Evolutionary conservation across 2,888 invertebrate species (phyloP).

Genomic region (Chymomyza amoena): DNA sequence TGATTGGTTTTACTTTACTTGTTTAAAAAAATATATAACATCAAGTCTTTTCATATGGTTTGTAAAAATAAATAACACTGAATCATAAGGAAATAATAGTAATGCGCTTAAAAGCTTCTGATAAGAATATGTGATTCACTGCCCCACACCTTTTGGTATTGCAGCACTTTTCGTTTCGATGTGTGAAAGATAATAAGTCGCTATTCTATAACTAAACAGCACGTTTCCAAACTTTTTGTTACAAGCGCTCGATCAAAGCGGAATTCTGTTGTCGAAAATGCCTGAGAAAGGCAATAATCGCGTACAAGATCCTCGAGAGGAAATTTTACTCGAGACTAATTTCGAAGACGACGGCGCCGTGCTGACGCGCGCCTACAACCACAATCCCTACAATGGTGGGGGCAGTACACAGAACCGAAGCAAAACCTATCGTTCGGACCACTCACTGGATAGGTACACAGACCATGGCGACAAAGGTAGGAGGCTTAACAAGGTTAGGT

Average conservation of each 20-base stretch:
- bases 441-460: conserved; percentile 78
- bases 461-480: conserved; percentile 76
- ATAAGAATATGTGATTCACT: background rate
- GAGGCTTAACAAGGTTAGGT: conserved; percentile 17
- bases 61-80: too few relatives aligned
- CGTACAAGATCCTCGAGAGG: conserved; percentile 78
- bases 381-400: conserved; percentile 65
- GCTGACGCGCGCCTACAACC: conserved; percentile 78
- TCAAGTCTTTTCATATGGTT: too few relatives aligned
- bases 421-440: conserved; percentile 75
- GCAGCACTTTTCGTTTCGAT: background rate
- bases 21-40: too few relatives aligned
- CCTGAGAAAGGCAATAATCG: conserved; percentile 63
- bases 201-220: background rate
- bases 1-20: too few relatives aligned
- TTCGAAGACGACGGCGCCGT: conserved; percentile 79
- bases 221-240: background rate
- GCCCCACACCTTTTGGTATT: background rate
- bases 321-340: conserved; percentile 79
- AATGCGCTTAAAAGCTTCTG: background rate
- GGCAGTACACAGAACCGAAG: conserved; percentile 63
- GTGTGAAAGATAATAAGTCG: background rate
- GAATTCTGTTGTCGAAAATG: conserved; percentile 56
- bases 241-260: conserved; percentile 30
- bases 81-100: too few relatives aligned